Conservation (phyloP, 2,113 vertebrate genomes). For the Zootoca vivipara region DNA sequence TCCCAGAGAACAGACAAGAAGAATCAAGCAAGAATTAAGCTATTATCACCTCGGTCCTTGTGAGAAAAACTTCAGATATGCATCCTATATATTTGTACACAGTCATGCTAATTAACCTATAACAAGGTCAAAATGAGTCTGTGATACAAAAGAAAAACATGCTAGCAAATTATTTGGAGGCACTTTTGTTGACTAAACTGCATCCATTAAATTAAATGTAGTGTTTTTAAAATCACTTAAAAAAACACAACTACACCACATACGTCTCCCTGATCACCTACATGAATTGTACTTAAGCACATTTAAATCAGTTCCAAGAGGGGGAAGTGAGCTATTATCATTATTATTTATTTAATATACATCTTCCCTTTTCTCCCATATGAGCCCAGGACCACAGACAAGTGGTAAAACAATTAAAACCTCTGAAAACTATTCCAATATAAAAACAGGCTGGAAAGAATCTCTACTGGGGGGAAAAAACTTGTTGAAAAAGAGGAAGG, state of each 20-base stretch:
- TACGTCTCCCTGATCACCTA: too few relatives aligned
- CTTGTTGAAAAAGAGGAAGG: too few relatives aligned
- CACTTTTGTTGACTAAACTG: conserved; percentile 21
- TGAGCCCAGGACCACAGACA: too few relatives aligned
- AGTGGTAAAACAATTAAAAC: too few relatives aligned
- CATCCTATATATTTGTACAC: conserved; percentile 71
- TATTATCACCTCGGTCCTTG: conserved; percentile 87
- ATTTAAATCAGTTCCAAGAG: too few relatives aligned
- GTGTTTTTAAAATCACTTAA: not conserved
- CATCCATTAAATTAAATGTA: not conserved
- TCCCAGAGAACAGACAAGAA: conserved; percentile 85
- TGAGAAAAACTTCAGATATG: conserved; percentile 76
- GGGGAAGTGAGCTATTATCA: not conserved
- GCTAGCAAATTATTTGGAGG: conserved; percentile 51
- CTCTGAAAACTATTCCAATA: too few relatives aligned
- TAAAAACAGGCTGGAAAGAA: too few relatives aligned
- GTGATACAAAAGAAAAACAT: conserved; percentile 47
- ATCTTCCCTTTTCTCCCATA: too few relatives aligned
- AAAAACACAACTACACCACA: too few relatives aligned
- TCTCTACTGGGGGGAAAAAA: too few relatives aligned
- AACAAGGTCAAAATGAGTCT: conserved; percentile 51
- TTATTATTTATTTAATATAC: not conserved
- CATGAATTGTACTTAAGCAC: too few relatives aligned
- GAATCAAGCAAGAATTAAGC: conserved; percentile 88
- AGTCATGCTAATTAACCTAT: conserved; percentile 64